Evolutionary conservation across 2,888 invertebrate species (phyloP), one percentile per base, ranked within the genome.

Genomic region (Lasius platythorax): DNA sequence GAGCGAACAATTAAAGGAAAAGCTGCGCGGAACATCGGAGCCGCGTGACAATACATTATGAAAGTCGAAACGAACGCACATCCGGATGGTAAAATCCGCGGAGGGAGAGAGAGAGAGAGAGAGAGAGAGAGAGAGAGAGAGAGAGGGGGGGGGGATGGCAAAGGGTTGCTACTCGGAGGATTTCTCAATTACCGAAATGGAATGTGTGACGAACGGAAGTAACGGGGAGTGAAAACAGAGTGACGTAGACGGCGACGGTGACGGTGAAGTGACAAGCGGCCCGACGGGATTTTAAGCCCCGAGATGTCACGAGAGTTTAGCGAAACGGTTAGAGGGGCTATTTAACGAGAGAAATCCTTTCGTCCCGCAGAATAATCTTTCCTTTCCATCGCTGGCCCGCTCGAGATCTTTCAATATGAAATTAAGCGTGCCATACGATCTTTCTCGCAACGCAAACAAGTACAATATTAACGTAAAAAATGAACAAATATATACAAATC

Each of bases 291-390:
- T 91, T 91, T 91, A 90, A 91, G 89, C 91, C 85, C 86, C 86
- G 86, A 91, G 90, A 89, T 85, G 87, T 91, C 91, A 86, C 85
- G 90, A 84, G 88, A 91, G 89, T 91, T 91, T 91, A 91, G 90
- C 83, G 86, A 91, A 90, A 89, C 90, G 87, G 86, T 90, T 90
- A 87, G 89, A 89, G 87, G 89, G 85, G 81, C 86, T 82, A 86
- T 82, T 85, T 87, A 89, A 89, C 88, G 91, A 89, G 88, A 89
- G 88, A 89, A 86, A 87, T 87, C 88, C 87, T 88, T 89, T 89
- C 88, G 89, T 91, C 89, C 87, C 90, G 75, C 58, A 82, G 88
- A 87, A 90, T 88, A 89, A 88, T 88, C 87, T 23, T 84, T 88
- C 84, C 87, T 90, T 83, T 88, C 81, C 89, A 76, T 91, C 87